Percentiles rank a stretch among this genome's conserved stretches.
Conservation (phyloP, 2,113 vertebrate genomes). For the Pionites leucogaster region DNA sequence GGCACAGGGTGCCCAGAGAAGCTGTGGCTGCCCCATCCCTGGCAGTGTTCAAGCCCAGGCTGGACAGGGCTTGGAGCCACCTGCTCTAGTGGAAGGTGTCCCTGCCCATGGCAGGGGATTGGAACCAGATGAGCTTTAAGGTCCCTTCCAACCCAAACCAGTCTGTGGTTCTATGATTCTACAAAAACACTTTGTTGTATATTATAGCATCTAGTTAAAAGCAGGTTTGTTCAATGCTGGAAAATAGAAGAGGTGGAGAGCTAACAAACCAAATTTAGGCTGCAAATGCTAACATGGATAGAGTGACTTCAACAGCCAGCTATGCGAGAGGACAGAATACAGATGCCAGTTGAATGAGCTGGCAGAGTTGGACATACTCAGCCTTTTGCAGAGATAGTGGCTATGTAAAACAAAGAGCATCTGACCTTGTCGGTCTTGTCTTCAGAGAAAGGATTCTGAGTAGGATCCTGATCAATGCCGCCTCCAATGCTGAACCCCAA, state of each 20-base stretch:
- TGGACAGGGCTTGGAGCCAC: background rate
- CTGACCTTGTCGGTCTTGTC: constrained; percentile 95
- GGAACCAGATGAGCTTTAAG: background rate
- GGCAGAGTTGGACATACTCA: background rate
- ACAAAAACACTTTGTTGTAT: background rate
- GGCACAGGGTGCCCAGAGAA: too few relatives aligned
- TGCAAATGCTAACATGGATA: background rate
- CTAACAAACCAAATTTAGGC: background rate
- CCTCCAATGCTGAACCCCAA: constrained; percentile 98
- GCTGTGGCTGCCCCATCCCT: too few relatives aligned
- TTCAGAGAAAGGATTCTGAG: constrained; percentile 95
- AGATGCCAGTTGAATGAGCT: accelerated
- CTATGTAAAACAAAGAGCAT: background rate
- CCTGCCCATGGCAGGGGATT: background rate
- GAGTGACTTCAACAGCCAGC: background rate
- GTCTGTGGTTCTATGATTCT: background rate
- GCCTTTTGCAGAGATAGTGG: background rate
- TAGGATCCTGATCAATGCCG: constrained; percentile 95
- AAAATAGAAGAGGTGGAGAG: background rate
- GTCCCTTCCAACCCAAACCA: background rate
- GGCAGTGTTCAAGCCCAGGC: background rate
- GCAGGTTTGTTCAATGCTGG: background rate
- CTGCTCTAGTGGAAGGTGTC: background rate
- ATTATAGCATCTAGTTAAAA: background rate
- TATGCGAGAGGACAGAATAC: background rate